Conservation (phyloP, 2,113 vertebrate species). For the Octodon degus region DNA sequence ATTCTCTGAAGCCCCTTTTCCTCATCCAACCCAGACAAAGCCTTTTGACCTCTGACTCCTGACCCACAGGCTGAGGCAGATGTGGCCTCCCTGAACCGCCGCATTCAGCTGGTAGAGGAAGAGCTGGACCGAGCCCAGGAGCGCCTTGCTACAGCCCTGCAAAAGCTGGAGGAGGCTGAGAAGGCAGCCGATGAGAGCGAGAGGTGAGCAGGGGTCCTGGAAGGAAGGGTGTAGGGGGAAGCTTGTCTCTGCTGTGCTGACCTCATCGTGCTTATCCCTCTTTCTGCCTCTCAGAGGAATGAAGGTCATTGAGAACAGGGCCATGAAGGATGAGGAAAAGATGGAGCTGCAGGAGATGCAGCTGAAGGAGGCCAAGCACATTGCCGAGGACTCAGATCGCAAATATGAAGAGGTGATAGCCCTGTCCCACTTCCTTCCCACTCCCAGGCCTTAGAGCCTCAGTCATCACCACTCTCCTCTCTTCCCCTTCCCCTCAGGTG, state of each 20-base stretch:
- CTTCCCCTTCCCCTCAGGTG: conserved; percentile 87
- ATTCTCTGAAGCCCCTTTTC: conserved; percentile 10
- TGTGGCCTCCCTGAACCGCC: conserved; percentile 97
- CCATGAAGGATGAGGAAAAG: conserved; percentile 98
- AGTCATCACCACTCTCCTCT: neutral
- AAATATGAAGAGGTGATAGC: conserved; percentile 97
- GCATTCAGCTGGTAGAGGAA: conserved; percentile 98
- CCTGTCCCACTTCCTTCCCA: neutral
- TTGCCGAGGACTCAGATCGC: conserved; percentile 98
- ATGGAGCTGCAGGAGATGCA: conserved; percentile 99
- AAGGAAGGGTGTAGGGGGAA: neutral
- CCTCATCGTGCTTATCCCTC: neutral
- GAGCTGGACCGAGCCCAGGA: conserved; percentile 98
- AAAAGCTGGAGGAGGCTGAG: conserved; percentile 98
- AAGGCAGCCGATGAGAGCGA: conserved; percentile 98
- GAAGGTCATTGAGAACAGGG: conserved; percentile 99
- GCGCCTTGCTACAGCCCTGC: conserved; percentile 95
- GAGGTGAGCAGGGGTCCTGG: conserved; percentile 86
- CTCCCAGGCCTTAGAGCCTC: neutral
- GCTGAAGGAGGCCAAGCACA: conserved; percentile 98
- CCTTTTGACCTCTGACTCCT: conserved; percentile 41
- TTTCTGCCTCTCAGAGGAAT: conserved; percentile 91
- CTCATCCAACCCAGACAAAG: neutral
- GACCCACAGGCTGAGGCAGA: conserved; percentile 94
- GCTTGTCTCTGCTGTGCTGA: neutral